Conservation (phyloP, 2,888 invertebrate species). For the Iselma pallidipennis region DNA sequence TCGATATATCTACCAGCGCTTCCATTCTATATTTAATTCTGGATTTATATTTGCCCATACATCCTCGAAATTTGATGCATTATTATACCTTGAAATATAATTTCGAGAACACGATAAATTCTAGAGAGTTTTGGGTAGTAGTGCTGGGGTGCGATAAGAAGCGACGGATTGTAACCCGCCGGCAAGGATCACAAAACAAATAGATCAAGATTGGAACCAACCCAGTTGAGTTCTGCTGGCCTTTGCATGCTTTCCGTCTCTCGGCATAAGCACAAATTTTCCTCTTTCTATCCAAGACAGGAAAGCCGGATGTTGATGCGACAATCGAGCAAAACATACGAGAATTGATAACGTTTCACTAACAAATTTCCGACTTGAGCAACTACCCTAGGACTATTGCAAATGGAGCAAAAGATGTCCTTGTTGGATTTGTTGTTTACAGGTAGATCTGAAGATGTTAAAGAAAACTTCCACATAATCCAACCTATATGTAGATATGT, state of each 20-base stretch:
- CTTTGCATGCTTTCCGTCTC: slow-evolving; percentile 49
- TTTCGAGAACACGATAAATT: slow-evolving; percentile 50
- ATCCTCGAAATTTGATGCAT: slow-evolving; percentile 56
- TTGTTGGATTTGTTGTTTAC: neutral
- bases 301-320: slow-evolving; percentile 57
- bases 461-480: neutral
- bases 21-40: slow-evolving; percentile 58
- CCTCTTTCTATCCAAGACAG: slow-evolving; percentile 51
- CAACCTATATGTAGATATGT: no score
- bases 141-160: slow-evolving; percentile 53
- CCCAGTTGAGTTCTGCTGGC: slow-evolving; percentile 50
- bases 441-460: neutral
- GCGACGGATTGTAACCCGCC: slow-evolving; percentile 52
- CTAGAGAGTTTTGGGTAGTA: slow-evolving; percentile 27
- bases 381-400: slow-evolving; percentile 15
- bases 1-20: slow-evolving; percentile 53
- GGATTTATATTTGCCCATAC: slow-evolving; percentile 56
- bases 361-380: slow-evolving; percentile 49
- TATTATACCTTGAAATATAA: slow-evolving; percentile 57
- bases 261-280: slow-evolving; percentile 46
- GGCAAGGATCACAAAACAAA: slow-evolving; percentile 57
- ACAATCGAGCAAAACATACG: slow-evolving; percentile 52
- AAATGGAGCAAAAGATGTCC: neutral
- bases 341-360: slow-evolving; percentile 50
- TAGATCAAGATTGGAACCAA: slow-evolving; percentile 56